Base-by-base conservation (phyloP, 53 echinoderm and acorn worm genomes). In the Apostichopus leukothele region DNA sequence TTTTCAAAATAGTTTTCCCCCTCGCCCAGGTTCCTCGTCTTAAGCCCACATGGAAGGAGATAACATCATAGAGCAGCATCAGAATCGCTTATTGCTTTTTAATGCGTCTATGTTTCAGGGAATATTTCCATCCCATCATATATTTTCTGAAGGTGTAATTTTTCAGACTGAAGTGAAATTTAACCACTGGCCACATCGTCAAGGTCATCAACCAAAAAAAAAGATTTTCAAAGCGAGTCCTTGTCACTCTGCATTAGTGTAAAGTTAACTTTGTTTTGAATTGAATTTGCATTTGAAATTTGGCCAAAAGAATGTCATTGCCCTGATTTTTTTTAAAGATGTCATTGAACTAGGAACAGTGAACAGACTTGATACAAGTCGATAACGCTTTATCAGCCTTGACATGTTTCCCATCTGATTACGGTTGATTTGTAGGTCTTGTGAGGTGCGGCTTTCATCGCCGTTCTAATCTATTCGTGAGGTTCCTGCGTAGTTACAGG, bases 41-140 rank as follows among this genome's bases (percentile, higher is more conserved):
- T 71, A 6, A 71, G 18, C n/a, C 18, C 59, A 71, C 71, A 21
- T 19, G 81, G 55, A 55, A 81, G 54, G 81, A 81, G 81, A 81
- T 81, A 81, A 81, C 52, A 81, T 81, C 81, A 20, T 14, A 81
- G 22, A 22, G 21, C 7, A 60, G 60, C 81, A 81, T 81, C 81
- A 54, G 18, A 21, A 22, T 81, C 16, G 81, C 59, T 81, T 81
- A 81, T 25, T 81, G 81, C 81, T 81, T 54, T 81, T 57, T 81
- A 81, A 81, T 81, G 55, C 59, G 55, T 55, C 59, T 22, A 19
- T 54, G 19, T 53, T 81, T 54, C 59, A 54, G 81, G 19, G 81
- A 81, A 81, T 81, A 81, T 81, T 81, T 81, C 81, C 55, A 81
- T 81, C 59, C 59, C 81, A 81, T 81, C 23, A 81, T 55, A 79